Evolutionary conservation across 2,797 vertebrate genomes (phyloP), one percentile per base, ranked within the genome.

Genomic region (Apogon hyalosoma): DNA sequence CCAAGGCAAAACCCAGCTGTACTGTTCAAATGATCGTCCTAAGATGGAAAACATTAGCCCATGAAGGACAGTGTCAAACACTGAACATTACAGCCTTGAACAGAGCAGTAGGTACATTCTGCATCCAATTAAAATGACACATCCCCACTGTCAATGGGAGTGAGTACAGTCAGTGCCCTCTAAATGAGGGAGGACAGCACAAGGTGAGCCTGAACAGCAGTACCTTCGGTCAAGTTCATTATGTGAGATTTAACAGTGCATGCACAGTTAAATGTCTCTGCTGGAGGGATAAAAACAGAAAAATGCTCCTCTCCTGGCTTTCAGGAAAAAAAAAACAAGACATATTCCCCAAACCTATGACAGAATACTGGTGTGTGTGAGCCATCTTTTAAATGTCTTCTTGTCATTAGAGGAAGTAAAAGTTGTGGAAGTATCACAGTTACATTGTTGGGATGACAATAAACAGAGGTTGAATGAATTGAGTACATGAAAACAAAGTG

Each of bases 51-150:
- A 73, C 73, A 78, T 80, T 48, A 62, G 33, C 28, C 31, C 11
- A 11, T 6, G 47, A 56, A 55, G 54, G 63, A 45, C 49, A 60
- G n/a, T 15, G 59, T 76, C 36, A 51, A 24, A 61, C 12, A 16
- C 54, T 36, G 63, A 62, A 72, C 43, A 69, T 16, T 40, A n/a
- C 55, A 64, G 69, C 76, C 87, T 83, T 80, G 75, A 81, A 67
- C 66, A 3, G 61, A 60, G 62, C 67, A 69, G 67, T 54, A 45
- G 52, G 67, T 62, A 38, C 54, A 45, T 63, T 67, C 87, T 85
- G 85, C 73, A 78, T 79, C 76, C 82, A 85, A 83, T 87, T 79
- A 87, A 69, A 68, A 66, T 73, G 78, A 84, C 69, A 80, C 75
- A 83, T 84, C 65, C 16, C 56, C 38, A 49, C 75, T 82, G 82